Percentiles rank a stretch among this genome's conserved stretches.
phyloP scores from a whole-genome alignment of 2,113 vertebrate species.

The Oncorhynchus tshawytscha region DNA sequence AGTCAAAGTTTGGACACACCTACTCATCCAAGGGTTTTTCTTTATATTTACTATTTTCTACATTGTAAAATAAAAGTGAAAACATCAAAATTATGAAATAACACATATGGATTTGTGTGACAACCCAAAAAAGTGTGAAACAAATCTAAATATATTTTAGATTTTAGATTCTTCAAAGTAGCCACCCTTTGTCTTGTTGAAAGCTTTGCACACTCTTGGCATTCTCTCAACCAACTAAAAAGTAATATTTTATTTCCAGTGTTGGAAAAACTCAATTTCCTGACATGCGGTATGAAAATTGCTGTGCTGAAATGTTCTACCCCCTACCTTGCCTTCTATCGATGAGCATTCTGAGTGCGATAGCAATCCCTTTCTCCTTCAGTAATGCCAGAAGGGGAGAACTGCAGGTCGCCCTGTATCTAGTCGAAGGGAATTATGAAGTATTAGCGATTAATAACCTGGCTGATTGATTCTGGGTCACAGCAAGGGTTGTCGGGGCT shows the following conservation, averaged over 20 bases:
- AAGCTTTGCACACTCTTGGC: not conserved
- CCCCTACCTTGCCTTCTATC: not conserved
- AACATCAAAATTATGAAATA: not conserved
- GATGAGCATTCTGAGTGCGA: not conserved
- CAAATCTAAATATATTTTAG: too few species aligned
- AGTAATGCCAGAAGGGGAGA: not conserved
- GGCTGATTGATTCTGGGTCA: conserved; percentile 34
- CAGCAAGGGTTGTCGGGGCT: conserved; percentile 9
- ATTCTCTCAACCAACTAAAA: not conserved
- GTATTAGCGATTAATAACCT: conserved; percentile 34
- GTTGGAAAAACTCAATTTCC: conserved; percentile 12
- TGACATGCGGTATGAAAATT: not conserved
- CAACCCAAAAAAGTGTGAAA: too few species aligned
- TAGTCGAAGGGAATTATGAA: conserved; percentile 28
- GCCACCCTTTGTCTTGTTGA: conserved; percentile 1
- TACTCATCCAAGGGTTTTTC: not conserved
- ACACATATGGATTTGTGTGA: too few species aligned
- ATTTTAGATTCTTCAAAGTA: too few species aligned
- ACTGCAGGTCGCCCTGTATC: not conserved
- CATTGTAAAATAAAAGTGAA: not conserved
- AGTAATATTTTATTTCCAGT: conserved; percentile 2
- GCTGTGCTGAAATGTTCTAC: not conserved
- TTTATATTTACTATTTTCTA: too few species aligned
- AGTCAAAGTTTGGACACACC: conserved; percentile 11
- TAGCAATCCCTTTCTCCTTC: not conserved